Base-by-base conservation (phyloP, 2,113 vertebrate genomes). In the Gobio gobio region DNA sequence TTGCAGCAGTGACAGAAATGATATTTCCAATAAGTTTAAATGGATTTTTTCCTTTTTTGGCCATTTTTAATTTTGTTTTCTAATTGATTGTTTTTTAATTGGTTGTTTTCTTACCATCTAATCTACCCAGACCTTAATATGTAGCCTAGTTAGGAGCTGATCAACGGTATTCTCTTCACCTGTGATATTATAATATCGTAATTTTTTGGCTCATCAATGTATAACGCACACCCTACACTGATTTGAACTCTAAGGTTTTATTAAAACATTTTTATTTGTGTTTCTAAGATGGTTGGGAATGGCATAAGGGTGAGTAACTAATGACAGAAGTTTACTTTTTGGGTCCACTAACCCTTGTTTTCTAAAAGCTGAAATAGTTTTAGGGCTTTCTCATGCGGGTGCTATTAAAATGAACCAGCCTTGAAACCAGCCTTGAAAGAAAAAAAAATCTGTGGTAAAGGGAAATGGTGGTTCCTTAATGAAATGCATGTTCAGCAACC, bases 401-500 rank as follows among this genome's bases (percentile, higher is more conserved):
- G 22, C 29, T 40, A 33, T 24, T 40, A 40, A 43, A 40, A 61
- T 68, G 2, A 22, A 29, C 45, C 63, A n/a, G 80, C 26, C 33
- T 72, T n/a, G 0, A 7, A 75, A n/a, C n/a, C n/a, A n/a, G n/a
- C n/a, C n/a, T n/a, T n/a, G n/a, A 29, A 29, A 29, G 29, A 29
- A 29, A 29, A 29, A 29, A 36, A 45, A 10, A 29, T 49, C 5
- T n/a, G 45, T 81, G 45, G 78, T 29, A 82, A 84, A 64, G 22
- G 70, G 45, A 75, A 80, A 82, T 56, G 49, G 13, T 43, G 45
- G 56, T 64, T 72, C 43, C 33, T 68, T 40, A 72, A 51, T 56
- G 2, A 82, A 75, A 36, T 56, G 12, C 49, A 29, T 10, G 29
- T 13, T 87, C 64, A 83, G 81, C 75, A 78, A 78, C 5, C 22